Conservation (phyloP, 2,113 vertebrate species). For the Perca schrenkii region DNA sequence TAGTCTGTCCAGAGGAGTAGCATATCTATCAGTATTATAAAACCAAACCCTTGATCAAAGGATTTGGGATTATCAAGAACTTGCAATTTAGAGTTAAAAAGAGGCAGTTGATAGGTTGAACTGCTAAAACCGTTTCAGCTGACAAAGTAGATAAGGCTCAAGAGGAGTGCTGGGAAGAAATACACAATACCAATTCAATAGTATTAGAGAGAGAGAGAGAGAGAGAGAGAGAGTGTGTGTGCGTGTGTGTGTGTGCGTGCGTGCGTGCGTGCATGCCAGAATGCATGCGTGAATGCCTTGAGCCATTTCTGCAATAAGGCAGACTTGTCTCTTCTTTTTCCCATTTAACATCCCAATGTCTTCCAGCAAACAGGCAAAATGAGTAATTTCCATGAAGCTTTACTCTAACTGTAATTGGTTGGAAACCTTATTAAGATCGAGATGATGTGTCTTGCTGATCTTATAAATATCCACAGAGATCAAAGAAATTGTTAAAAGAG, state of each 20-base stretch:
- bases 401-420: slow-evolving; percentile 66
- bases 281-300: slow-evolving; percentile 14
- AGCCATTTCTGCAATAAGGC: slow-evolving; percentile 54
- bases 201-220: neutral
- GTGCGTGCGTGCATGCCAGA: neutral
- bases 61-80: slow-evolving; percentile 79
- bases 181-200: slow-evolving; percentile 34
- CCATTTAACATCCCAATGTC: slow-evolving; percentile 40
- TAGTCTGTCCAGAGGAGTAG: slow-evolving; percentile 63
- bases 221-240: neutral
- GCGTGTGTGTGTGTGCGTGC: slow-evolving; percentile 28
- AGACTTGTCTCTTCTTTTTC: slow-evolving; percentile 24
- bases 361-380: slow-evolving; percentile 50
- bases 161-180: slow-evolving; percentile 51
- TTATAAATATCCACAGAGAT: slow-evolving; percentile 56
- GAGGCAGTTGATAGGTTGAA: slow-evolving; percentile 69
- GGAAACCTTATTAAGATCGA: slow-evolving; percentile 74
- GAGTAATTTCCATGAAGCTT: slow-evolving; percentile 55
- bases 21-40: slow-evolving; percentile 73
- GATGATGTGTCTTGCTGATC: slow-evolving; percentile 63
- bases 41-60: slow-evolving; percentile 77
- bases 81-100: slow-evolving; percentile 76
- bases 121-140: slow-evolving; percentile 72
- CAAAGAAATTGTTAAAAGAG: slow-evolving; percentile 40
- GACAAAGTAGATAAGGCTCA: slow-evolving; percentile 78